Evolutionary conservation across 2,888 invertebrate species (phyloP), one percentile per base, ranked within the genome.

Genomic region (Epirrita christyi): DNA sequence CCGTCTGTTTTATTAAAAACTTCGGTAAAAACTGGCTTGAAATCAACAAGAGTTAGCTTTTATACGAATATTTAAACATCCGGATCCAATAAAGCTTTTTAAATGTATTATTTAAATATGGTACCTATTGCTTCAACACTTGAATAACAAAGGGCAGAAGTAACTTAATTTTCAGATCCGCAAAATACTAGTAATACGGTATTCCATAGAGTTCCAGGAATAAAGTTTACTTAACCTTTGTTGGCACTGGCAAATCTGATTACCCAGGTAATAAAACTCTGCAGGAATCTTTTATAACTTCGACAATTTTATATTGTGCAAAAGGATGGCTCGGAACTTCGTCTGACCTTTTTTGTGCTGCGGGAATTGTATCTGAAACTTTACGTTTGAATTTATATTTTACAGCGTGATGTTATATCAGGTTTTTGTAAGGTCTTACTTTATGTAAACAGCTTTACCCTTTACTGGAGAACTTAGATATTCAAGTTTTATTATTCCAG

Each of bases 221-320:
- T 28, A 15, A 46, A 40, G 13, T 41, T 41, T 28, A 32, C 14
- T 8, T 43, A 43, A 37, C 44, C 44, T 49, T 55, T 44, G 38
- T 34, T 50, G n/a, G 28, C 28, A 45, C n/a, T 28, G 46, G n/a
- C 41, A 50, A 50, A 50, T 46, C 45, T 36, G 40, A 56, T 46
- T 36, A 29, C 40, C 28, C 37, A 46, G 50, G 50, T 45, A 50
- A 56, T 56, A 45, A 56, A 45, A 51, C 46, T 55, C 49, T 10
- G 34, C 41, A 36, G 47, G 29, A 47, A 42, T 42, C 28, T 54
- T 53, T 27, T 27, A 53, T 46, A 53, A 46, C 46, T 41, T 34
- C 32, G 41, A 27, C 51, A 51, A 43, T 46, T 46, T 53, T 41
- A 36, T 53, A 28, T 46, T 42, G 42, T 47, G 15, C 29, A 29